A percentile compares a stretch with the other conserved stretches of the same genome.
Evolutionary conservation across 2,888 invertebrate species (phyloP).

Genomic region (Ethmia dodecea): DNA sequence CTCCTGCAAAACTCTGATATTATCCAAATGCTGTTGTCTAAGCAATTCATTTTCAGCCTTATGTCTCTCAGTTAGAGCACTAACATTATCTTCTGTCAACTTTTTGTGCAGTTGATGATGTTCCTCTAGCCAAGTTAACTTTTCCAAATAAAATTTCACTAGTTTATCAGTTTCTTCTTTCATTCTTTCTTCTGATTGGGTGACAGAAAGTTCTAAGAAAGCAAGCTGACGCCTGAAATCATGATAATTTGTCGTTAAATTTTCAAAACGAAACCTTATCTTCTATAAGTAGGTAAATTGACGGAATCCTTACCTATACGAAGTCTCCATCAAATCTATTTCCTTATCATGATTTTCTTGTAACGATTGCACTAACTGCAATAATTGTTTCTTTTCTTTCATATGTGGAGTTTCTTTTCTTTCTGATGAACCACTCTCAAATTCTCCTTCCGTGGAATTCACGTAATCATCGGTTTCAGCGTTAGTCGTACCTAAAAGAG

Average conservation of each 20-base stretch:
- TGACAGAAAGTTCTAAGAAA: conserved; percentile 74
- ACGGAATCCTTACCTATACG: conserved; percentile 69
- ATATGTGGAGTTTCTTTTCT: conserved; percentile 41
- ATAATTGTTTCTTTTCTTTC: conserved; percentile 55
- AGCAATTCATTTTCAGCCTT: conserved; percentile 57
- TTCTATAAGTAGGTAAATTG: background rate
- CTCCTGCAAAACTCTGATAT: conserved; percentile 58
- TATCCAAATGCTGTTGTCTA: conserved; percentile 66
- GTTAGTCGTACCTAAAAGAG: conserved; percentile 41
- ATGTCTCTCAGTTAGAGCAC: conserved; percentile 62
- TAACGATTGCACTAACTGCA: conserved; percentile 70
- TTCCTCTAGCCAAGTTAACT: conserved; percentile 70
- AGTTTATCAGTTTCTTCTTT: conserved; percentile 76
- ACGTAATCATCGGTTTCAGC: conserved; percentile 27
- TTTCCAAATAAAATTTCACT: conserved; percentile 67
- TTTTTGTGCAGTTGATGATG: conserved; percentile 69
- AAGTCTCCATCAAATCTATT: conserved; percentile 79
- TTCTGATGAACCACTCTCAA: conserved; percentile 27
- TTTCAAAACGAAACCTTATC: background rate
- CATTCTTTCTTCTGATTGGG: conserved; percentile 76
- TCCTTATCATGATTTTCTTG: conserved; percentile 80
- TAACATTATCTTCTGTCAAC: conserved; percentile 70
- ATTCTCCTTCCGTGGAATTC: conserved; percentile 18
- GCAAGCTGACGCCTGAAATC: conserved; percentile 75
- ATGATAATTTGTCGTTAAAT: background rate